Conservation (phyloP, 2,888 invertebrate genomes). For the Tachystola acroxantha region DNA sequence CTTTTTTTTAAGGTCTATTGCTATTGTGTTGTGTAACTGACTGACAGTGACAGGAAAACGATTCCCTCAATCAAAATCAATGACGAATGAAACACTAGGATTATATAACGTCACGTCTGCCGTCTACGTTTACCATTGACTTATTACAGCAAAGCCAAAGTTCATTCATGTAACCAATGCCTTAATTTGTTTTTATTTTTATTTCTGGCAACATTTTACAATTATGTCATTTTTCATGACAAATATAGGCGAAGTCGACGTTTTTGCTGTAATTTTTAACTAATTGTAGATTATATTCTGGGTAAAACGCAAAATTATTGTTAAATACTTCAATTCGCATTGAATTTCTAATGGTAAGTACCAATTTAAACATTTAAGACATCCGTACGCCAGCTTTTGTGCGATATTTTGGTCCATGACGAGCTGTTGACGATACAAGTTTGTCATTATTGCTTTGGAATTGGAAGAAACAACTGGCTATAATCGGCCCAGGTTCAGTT, state of each 20-base stretch:
- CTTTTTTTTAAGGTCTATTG: no score
- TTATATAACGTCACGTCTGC: no score
- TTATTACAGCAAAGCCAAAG: no score
- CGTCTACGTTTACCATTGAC: no score
- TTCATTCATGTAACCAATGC: no score
- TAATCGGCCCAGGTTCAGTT: no score
- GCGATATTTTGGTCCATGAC: constrained; percentile 9
- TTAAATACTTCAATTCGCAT: not conserved
- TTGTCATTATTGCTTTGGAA: no score
- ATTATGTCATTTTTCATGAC: constrained; percentile 18
- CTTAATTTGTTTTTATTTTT: not conserved
- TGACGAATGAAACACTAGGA: no score
- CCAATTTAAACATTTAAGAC: not conserved
- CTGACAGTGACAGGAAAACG: no score
- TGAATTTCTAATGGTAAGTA: constrained; percentile 6
- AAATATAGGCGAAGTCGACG: constrained; percentile 15
- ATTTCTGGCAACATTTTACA: not conserved
- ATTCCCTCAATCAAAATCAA: no score
- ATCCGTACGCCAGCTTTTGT: not conserved
- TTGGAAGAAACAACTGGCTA: no score
- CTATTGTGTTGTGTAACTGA: no score
- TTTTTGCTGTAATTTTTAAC: constrained; percentile 9
- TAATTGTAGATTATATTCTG: constrained; percentile 7
- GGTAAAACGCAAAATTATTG: constrained; percentile 5
- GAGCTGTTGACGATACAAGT: not conserved